Percentiles rank a stretch among this genome's conserved stretches.
phyloP scores from a whole-genome alignment of 2,113 vertebrate genomes.

The Opisthocomus hoazin region DNA sequence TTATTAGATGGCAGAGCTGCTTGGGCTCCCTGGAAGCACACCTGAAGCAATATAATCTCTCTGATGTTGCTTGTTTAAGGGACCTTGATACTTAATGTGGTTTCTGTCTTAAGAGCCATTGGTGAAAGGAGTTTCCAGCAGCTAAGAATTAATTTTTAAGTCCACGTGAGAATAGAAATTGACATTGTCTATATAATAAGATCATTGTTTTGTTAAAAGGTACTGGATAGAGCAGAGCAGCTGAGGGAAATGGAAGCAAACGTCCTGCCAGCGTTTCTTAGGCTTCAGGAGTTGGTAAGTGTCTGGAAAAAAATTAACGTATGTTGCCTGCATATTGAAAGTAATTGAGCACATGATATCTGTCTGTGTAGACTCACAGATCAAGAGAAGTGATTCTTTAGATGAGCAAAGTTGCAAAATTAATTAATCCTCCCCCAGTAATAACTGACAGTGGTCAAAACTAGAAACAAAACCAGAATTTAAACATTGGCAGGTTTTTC shows the following conservation, averaged over 20 bases:
- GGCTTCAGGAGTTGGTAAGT: constrained; percentile 94
- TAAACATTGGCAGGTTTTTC: not conserved
- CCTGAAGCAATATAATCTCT: not conserved
- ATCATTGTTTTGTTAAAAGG: constrained; percentile 68
- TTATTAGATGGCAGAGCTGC: not conserved
- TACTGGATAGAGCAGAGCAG: constrained; percentile 91
- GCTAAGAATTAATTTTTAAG: not conserved
- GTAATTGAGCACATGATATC: not conserved
- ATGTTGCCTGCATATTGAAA: not conserved
- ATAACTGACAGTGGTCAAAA: not conserved
- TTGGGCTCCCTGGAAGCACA: not conserved
- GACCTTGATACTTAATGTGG: not conserved
- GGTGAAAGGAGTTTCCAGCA: not conserved
- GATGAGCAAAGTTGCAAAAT: not conserved
- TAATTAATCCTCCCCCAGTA: not conserved
- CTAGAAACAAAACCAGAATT: not conserved
- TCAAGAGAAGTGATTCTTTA: not conserved
- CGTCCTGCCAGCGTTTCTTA: constrained; percentile 89
- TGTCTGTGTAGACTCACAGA: not conserved
- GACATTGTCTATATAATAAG: not conserved
- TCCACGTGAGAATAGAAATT: not conserved
- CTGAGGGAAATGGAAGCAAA: constrained; percentile 90
- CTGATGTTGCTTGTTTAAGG: not conserved
- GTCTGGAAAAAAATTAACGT: not conserved
- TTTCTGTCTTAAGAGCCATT: not conserved